These are phyloP conservation scores for Nomada flava DNA, from an alignment of 2,888 invertebrate species.

Conservation along the genomic window DNA sequence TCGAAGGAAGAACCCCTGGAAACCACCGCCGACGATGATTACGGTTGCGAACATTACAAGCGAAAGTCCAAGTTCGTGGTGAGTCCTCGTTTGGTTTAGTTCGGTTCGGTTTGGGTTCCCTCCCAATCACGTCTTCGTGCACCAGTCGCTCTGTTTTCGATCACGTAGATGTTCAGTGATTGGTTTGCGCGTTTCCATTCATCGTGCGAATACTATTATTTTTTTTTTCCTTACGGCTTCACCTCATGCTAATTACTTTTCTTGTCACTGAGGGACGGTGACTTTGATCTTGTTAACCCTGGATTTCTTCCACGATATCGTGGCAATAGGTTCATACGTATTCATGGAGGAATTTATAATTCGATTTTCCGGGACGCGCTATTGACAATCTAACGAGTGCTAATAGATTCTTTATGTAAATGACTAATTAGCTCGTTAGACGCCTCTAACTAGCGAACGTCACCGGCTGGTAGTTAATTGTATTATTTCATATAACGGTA, in stretches of 20 bases:
- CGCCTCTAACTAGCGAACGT: conserved; percentile 26
- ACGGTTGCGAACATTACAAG: conserved; percentile 93
- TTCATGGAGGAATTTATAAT: neutral
- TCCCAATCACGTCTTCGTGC: neutral
- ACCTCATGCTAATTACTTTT: conserved; percentile 1
- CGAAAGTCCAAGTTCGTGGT: conserved; percentile 94
- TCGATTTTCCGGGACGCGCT: neutral
- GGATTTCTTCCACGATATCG: conserved; percentile 13
- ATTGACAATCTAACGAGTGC: neutral
- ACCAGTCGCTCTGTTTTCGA: conserved; percentile 12
- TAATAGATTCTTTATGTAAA: conserved; percentile 30
- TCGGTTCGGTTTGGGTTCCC: conserved; percentile 10
- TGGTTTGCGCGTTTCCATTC: conserved; percentile 5
- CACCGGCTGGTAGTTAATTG: conserved; percentile 47
- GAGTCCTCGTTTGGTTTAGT: conserved; percentile 82
- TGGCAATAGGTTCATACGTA: neutral
- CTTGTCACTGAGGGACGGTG: neutral
- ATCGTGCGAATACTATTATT: neutral
- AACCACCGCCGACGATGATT: conserved; percentile 69
- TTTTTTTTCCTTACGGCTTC: neutral
- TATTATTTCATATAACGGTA: conserved; percentile 37
- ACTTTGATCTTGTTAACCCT: conserved; percentile 1
- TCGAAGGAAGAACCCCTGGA: conserved; percentile 53
- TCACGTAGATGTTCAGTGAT: conserved; percentile 42
- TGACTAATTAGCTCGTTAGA: conserved; percentile 37